Evolutionary conservation across 1,140 invertebrate genomes (phyloP).

Genomic region (Muscidifurax raptorellus): DNA sequence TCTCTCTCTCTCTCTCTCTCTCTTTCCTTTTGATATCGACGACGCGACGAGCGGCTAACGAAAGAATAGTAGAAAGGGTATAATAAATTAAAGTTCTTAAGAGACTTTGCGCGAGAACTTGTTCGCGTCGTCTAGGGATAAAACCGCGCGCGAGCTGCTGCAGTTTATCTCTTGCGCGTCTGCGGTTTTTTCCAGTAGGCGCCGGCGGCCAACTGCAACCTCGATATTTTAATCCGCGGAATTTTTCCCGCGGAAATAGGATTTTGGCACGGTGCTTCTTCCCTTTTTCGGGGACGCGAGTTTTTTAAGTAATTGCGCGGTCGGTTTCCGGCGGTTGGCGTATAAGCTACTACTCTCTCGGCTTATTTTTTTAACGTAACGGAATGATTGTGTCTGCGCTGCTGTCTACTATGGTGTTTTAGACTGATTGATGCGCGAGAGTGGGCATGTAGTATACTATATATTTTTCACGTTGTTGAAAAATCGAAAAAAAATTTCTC

Average conservation of each 20-base stretch:
- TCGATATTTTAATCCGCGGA: conserved; percentile 48
- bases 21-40: conserved; percentile 3
- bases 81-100: conserved; percentile 45
- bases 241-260: conserved; percentile 14
- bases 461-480: not conserved
- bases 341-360: not conserved
- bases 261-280: not conserved
- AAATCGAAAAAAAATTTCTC: conserved; percentile 18
- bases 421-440: too few relatives aligned
- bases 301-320: not conserved
- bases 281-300: not conserved
- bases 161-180: conserved; percentile 35
- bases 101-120: not conserved
- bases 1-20: not conserved
- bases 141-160: conserved; percentile 5
- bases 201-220: not conserved
- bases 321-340: too few relatives aligned
- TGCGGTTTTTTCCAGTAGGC: not conserved
- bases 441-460: too few relatives aligned
- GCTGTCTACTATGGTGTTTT: too few relatives aligned
- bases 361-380: not conserved
- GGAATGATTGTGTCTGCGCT: not conserved
- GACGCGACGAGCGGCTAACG: not conserved
- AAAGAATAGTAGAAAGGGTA: not conserved
- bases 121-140: conserved; percentile 30